Percentiles rank a stretch among this genome's conserved stretches.
Evolutionary conservation across 2,797 vertebrate species (phyloP).

Genomic region (Limnodromus scolopaceus): DNA sequence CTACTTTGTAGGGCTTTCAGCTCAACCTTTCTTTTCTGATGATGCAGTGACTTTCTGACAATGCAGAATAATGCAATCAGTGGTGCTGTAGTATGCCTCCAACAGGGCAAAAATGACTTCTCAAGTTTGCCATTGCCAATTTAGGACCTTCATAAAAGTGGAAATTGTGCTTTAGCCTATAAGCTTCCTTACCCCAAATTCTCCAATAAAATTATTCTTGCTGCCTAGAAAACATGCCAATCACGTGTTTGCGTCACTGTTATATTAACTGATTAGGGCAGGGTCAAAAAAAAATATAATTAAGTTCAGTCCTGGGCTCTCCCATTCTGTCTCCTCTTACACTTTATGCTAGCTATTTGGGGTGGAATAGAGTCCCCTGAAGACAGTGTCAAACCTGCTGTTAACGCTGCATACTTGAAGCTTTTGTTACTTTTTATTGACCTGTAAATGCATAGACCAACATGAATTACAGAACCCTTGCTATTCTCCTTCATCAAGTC

Average conservation of each 20-base stretch:
- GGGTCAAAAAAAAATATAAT: not conserved
- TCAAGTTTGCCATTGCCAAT: not conserved
- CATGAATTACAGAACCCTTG: not conserved
- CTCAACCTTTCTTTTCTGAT: not conserved
- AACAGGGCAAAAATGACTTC: not conserved
- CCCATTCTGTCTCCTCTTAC: not conserved
- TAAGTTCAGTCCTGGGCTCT: not conserved
- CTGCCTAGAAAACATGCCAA: not conserved
- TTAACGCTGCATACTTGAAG: fast-evolving
- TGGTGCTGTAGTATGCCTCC: not conserved
- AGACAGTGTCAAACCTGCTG: not conserved
- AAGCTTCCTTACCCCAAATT: not conserved
- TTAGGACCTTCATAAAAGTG: not conserved
- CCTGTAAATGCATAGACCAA: not conserved
- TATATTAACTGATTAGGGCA: not conserved
- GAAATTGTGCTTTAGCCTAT: not conserved
- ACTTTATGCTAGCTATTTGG: not conserved
- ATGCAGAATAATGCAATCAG: not conserved
- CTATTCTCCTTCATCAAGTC: not conserved
- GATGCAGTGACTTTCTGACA: not conserved
- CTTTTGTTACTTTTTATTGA: not conserved
- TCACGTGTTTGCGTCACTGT: fast-evolving
- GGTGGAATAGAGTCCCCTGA: not conserved
- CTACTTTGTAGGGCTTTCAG: not conserved
- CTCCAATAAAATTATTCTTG: not conserved